phyloP scores from a whole-genome alignment of 92 coral and sea anemone species.

The Bergia sp. region DNA sequence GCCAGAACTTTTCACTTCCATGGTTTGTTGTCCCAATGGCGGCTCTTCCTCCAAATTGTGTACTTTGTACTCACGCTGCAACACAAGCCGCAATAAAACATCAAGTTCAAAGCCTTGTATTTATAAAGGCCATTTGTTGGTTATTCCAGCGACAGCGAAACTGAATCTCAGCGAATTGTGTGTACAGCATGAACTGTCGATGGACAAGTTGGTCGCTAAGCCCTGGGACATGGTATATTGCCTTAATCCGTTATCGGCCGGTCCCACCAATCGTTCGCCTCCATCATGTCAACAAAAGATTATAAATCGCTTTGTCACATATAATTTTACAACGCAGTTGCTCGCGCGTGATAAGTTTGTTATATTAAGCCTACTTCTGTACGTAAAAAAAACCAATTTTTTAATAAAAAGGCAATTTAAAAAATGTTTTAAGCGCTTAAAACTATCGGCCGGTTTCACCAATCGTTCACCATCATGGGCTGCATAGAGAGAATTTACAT shows the following conservation, averaged over 20 bases:
- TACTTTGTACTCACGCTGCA: conserved; percentile 35
- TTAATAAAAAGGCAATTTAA: neutral
- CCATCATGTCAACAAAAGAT: conserved; percentile 12
- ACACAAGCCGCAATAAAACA: neutral
- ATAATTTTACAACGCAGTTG: neutral
- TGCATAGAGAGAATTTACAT: too few relatives aligned
- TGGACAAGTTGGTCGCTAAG: neutral
- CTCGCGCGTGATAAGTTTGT: neutral
- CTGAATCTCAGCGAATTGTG: neutral
- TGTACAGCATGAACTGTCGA: neutral
- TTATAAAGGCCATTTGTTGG: neutral
- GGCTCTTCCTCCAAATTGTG: neutral
- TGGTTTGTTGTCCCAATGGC: neutral
- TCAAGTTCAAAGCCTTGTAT: neutral
- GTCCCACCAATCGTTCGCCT: conserved; percentile 16
- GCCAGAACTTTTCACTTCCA: neutral
- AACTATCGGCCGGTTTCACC: too few relatives aligned
- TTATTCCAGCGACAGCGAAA: neutral
- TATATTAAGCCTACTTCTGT: too few relatives aligned
- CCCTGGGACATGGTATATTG: neutral
- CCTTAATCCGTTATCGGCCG: neutral
- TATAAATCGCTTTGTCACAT: neutral
- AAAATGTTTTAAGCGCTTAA: too few relatives aligned
- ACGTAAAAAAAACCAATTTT: neutral
- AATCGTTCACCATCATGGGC: too few relatives aligned